A percentile compares a stretch with the other conserved stretches of the same genome.
Evolutionary conservation across 2,888 invertebrate species (phyloP).

Genomic region (Gymnocheta viridis): DNA sequence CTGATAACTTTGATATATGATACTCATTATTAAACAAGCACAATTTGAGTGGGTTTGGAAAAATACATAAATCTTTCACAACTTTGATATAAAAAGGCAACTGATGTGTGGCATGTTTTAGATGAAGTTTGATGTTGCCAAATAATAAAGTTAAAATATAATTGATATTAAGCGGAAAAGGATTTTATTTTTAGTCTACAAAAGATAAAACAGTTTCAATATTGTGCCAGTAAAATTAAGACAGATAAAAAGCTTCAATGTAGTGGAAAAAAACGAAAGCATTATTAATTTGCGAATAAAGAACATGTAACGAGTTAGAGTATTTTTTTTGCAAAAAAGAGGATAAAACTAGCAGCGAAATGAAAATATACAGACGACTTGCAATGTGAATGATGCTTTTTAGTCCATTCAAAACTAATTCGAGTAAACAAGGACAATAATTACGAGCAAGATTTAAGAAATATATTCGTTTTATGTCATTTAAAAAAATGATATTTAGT

Average conservation of each 20-base stretch:
- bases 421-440: too few species aligned
- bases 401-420: too few species aligned
- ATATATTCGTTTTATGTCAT: too few species aligned
- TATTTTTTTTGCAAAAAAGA: too few species aligned
- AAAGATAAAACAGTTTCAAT: not conserved
- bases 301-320: too few species aligned
- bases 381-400: too few species aligned
- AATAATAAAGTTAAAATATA: conserved; percentile 18
- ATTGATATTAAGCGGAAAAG: conserved; percentile 2
- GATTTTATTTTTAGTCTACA: not conserved
- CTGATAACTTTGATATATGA: conserved; percentile 51
- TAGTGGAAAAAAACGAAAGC: too few species aligned
- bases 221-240: not conserved
- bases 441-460: too few species aligned
- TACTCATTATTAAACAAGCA: conserved; percentile 15
- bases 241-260: not conserved
- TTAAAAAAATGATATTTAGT: too few species aligned
- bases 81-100: conserved; percentile 11
- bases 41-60: conserved; percentile 23
- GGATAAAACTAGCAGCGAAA: too few species aligned
- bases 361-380: too few species aligned
- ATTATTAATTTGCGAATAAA: too few species aligned
- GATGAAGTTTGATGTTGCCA: conserved; percentile 20
- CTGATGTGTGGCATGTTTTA: conserved; percentile 1
- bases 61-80: conserved; percentile 20